A percentile compares a stretch with the other conserved stretches of the same genome.
These are phyloP conservation scores for Hedychridium roseum DNA, from an alignment of 2,888 invertebrate genomes.

Conservation along the genomic window DNA sequence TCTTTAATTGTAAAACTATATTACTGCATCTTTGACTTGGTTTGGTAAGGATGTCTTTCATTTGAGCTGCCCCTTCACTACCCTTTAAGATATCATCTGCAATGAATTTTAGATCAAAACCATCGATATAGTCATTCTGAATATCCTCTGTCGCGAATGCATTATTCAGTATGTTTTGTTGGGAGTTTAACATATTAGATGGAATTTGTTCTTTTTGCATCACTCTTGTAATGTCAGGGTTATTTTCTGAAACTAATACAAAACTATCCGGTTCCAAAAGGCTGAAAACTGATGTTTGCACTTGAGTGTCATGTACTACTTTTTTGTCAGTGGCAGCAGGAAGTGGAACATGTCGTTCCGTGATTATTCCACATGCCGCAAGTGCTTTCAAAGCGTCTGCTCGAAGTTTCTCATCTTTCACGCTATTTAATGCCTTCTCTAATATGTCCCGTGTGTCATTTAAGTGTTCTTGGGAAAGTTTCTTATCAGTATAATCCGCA, in stretches of 20 bases:
- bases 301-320: constrained; percentile 35
- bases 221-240: constrained; percentile 25
- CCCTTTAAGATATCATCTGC: constrained; percentile 21
- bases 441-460: constrained; percentile 39
- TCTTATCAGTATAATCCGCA: too few species aligned
- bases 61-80: constrained; percentile 14
- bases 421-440: constrained; percentile 47
- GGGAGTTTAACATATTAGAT: neutral
- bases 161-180: neutral
- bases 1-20: constrained; percentile 32
- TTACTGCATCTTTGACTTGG: constrained; percentile 19
- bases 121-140: too few species aligned
- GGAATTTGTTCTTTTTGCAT: neutral
- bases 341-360: constrained; percentile 40
- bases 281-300: constrained; percentile 50
- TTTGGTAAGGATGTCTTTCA: constrained; percentile 32
- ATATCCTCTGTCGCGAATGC: too few species aligned
- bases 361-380: constrained; percentile 47
- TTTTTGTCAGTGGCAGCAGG: constrained; percentile 19
- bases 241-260: constrained; percentile 25
- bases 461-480: too few species aligned
- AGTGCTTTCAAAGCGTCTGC: constrained; percentile 49
- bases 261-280: constrained; percentile 36
- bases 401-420: constrained; percentile 43
- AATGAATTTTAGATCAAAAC: constrained; percentile 19